Percentiles rank a stretch among this genome's conserved stretches.
Conservation (phyloP, 92 coral and sea anemone genomes). For the Muricea muricata region DNA sequence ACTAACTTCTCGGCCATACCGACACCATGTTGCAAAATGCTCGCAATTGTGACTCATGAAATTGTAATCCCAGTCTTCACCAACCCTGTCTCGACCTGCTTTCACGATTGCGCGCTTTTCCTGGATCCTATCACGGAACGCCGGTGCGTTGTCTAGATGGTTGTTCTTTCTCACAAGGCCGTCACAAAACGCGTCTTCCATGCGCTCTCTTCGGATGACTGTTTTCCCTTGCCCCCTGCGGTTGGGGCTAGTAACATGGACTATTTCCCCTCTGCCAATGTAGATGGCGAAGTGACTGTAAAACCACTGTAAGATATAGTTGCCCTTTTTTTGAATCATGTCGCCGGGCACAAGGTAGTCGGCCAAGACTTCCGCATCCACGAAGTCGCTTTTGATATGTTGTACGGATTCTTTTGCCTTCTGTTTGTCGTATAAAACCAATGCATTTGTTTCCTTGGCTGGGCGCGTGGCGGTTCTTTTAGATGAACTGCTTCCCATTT, state of each 20-base stretch:
- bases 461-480: background rate
- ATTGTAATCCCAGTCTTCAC: conserved; percentile 4
- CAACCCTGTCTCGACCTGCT: background rate
- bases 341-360: conserved; percentile 8
- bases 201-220: background rate
- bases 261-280: conserved; percentile 15
- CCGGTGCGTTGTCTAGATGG: conserved; percentile 18
- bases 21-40: conserved; percentile 34
- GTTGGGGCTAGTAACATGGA: background rate
- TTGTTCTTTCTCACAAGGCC: conserved; percentile 21
- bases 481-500: background rate
- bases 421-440: background rate
- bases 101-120: background rate
- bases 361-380: background rate
- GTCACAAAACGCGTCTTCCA: background rate
- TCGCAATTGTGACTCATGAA: conserved; percentile 8
- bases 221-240: background rate
- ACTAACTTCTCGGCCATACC: conserved; percentile 13
- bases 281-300: conserved; percentile 22
- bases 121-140: background rate
- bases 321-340: conserved; percentile 22
- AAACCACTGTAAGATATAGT: background rate
- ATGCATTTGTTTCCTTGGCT: background rate
- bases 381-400: conserved; percentile 12
- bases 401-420: conserved; percentile 15